Evolutionary conservation across 2,113 vertebrate species (phyloP).

Genomic region (Irena cyanogastra): DNA sequence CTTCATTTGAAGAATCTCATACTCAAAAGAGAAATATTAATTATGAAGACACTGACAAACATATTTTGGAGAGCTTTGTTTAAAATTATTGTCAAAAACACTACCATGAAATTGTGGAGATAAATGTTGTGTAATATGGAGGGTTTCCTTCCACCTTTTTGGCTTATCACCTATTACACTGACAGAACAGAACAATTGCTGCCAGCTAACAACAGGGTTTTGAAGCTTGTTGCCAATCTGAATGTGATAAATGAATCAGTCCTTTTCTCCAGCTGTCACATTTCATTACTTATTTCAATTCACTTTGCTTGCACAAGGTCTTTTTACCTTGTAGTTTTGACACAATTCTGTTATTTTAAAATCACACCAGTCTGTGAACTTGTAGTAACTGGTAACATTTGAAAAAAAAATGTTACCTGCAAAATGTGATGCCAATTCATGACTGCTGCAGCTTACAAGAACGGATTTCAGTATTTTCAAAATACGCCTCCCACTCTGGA

Average conservation of each 20-base stretch:
- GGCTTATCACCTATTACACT: neutral
- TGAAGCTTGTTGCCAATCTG: constrained; percentile 25
- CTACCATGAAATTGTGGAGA: neutral
- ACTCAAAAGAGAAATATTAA: neutral
- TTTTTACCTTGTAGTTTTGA: constrained; percentile 2
- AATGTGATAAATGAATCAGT: neutral
- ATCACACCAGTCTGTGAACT: neutral
- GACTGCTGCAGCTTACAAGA: neutral
- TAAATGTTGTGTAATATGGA: neutral
- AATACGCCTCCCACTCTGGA: neutral
- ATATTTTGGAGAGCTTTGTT: neutral
- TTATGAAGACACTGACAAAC: neutral
- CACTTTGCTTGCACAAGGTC: neutral
- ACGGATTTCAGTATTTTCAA: neutral
- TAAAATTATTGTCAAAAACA: neutral
- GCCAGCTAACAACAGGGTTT: constrained; percentile 2
- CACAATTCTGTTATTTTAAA: neutral
- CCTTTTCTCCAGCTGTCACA: constrained; percentile 38
- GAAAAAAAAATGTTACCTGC: neutral
- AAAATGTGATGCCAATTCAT: neutral
- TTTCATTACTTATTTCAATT: constrained; percentile 23
- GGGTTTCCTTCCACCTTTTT: neutral
- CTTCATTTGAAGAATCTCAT: neutral
- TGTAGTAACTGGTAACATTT: neutral
- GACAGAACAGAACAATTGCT: constrained; percentile 21